Evolutionary conservation across 23 tunicate species (phyloP), one percentile per base, ranked within the genome.

Genomic region (Ascidia mentula): DNA sequence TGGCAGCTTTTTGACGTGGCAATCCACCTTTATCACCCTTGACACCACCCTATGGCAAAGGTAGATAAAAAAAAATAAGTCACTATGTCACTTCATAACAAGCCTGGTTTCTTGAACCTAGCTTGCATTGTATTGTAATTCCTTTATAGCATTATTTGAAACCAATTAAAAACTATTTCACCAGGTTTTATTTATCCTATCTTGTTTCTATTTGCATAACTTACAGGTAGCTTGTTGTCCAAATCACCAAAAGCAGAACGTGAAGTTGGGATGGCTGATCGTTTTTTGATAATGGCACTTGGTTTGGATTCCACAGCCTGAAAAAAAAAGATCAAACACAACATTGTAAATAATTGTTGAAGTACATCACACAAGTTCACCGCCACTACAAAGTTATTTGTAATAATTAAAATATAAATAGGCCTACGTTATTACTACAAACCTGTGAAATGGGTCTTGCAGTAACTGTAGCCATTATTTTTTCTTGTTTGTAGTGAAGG

Each of bases 251-350:
- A 73, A 40, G 89, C 96, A 33, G 86, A 78, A 33, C 89, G 71
- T 22, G 82, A 53, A 0, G 88, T 65, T 28, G 86, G 96, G 32
- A 46, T 34, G 0, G 95, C 95, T 7, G 96, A 38, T 46, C 96
- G 75, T 70, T 90, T 90, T 79, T 90, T 90, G 24, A 90, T 84
- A 36, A 90, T 80, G 20, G 96, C 89, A 59, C 75, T 83, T 31
- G 69, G 45, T 40, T 84, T 77, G 69, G 42, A 36, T 18, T 72
- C 40, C 36, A 36, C 65, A 6, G 85, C 65, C 65, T 70, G 37
- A 3, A 70, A 70, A 20, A 28, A 28, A 34, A 34, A 32, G 4
- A 32, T 22, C n/a, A 38, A 40, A 39, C 32, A 18, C 12, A 31
- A n/a, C n/a, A n/a, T n/a, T n/a, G n/a, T n/a, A n/a, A n/a, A n/a